Evolutionary conservation across 2,113 vertebrate genomes (phyloP), one percentile per base, ranked within the genome.

Genomic region (Verasper variegatus): DNA sequence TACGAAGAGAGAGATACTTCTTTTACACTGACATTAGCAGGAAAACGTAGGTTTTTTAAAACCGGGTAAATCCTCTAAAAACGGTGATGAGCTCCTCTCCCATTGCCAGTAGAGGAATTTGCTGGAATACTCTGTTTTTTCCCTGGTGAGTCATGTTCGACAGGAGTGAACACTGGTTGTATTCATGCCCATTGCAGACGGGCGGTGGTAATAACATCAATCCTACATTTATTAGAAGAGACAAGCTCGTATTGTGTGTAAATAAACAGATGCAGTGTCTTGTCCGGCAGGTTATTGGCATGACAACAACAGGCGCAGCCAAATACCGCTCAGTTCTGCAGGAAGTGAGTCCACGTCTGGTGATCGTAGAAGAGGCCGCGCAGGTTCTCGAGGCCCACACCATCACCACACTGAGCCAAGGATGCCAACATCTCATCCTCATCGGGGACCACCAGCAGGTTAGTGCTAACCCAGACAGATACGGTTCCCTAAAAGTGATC

Each of bases 391-490:
- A 99, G 86, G 97, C 97, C 60, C 97, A 99, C 83, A 97, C 93
- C 68, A 96, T 99, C 86, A 96, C 97, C 78, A 96, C 96, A 1
- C 86, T 99, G 79, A 97, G 95, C 89, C 82, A 86, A 51, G 93
- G 92, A 4, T 99, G 97, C 85, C 95, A 98, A 84, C 98, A 99
- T 26, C 97, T 99, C 76, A 97, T 99, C 84, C 96, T 99, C 74
- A 99, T 99, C 15, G 98, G 98, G 81, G 98, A 99, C 91, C 97
- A 99, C 87, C 97, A 99, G 89, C 97, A 99, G 96, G 97, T 98
- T 76, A 52, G 65, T 58, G 10, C 27, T 47, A 24, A 40, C 11
- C 21, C 27, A 15, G 15, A 35, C 18, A 4, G 20, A 21, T 13
- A 47, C 17, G 17, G 5, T 49, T 17, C 5, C 45, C 45, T 18